These are phyloP conservation scores for Ennomos fuscantarius DNA, from an alignment of 2,888 invertebrate genomes.

Conservation along the genomic window DNA sequence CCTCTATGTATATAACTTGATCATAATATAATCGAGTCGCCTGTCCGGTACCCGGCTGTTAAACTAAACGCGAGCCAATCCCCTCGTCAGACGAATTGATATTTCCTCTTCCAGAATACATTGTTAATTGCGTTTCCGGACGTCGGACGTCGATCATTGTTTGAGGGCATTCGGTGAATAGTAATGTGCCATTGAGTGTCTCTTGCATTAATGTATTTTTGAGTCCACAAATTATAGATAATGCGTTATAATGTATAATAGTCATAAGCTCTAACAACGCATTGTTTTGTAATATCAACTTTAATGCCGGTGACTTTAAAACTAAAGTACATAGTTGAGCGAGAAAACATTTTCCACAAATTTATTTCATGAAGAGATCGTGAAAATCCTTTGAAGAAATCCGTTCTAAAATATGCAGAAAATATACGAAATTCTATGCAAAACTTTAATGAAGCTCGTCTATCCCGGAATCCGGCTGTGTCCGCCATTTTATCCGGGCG, in stretches of 20 bases:
- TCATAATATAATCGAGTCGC: constrained; percentile 59
- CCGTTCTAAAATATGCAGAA: constrained; percentile 29
- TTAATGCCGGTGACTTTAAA: too few relatives aligned
- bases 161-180: constrained; percentile 41
- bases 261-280: too few relatives aligned
- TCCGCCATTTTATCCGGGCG: constrained; percentile 53
- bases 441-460: constrained; percentile 45
- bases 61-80: constrained; percentile 62
- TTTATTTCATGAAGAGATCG: neutral
- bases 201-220: constrained; percentile 15
- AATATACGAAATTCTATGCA: constrained; percentile 43
- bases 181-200: constrained; percentile 25
- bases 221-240: neutral
- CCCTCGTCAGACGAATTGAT: constrained; percentile 78
- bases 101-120: constrained; percentile 82
- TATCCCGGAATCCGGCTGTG: constrained; percentile 49
- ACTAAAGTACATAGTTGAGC: too few relatives aligned
- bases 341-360: too few relatives aligned
- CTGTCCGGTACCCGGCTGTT: constrained; percentile 49
- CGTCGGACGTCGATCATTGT: constrained; percentile 74
- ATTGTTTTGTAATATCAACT: too few relatives aligned
- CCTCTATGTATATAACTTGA: constrained; percentile 18
- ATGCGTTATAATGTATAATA: too few relatives aligned
- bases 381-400: constrained; percentile 19
- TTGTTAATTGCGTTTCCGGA: constrained; percentile 82